Base-by-base conservation (phyloP, 2,113 vertebrate genomes). In the Caranx melampygus region DNA sequence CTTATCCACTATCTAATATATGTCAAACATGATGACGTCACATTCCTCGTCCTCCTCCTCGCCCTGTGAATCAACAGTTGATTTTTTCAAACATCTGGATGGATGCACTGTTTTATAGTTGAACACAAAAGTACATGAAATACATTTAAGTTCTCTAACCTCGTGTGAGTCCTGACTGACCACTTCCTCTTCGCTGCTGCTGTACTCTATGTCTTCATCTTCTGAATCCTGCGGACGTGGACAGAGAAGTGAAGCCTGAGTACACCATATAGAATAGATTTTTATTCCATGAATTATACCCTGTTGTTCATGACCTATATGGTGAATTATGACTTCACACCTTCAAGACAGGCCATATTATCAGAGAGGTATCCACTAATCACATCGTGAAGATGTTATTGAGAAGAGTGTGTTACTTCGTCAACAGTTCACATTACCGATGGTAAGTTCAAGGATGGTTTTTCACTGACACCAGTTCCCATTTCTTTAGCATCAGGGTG, bases 171-270 rank as follows among this genome's bases (percentile, higher is more conserved):
- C 7, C 8, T 20, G 9, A 55, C 35, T 10, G 1, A 8, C 8
- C 2, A 35, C 20, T 10, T 83, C 82, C n/a, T 87, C 77, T 3
- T 89, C 84, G 52, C 75, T 82, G 86, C 76, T 87, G 75, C 70
- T 81, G 62, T 45, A 4, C 2, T 55, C 77, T 0, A 85, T 47
- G 11, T 65, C 47, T 73, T 93, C 90, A 33, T 94, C 93, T 59
- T 93, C 93, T 4, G 92, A 92, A 81, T 93, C 93, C 93, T 94
- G 83, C 15, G 40, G 21, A 57, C 4, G 6, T 14, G 3, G 18
- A 21, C 8, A 33, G 34, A 61, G 67, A 34, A 57, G 71, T 65
- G 4, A 51, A 49, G 13, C 7, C 7, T n/a, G 1, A 34, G 2
- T 60, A 35, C 21, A 68, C 35, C 11, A 52, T 7, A 5, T 26